These are phyloP conservation scores for Poicephalus meyeri DNA, from an alignment of 2,113 vertebrate genomes.

Conservation along the genomic window DNA sequence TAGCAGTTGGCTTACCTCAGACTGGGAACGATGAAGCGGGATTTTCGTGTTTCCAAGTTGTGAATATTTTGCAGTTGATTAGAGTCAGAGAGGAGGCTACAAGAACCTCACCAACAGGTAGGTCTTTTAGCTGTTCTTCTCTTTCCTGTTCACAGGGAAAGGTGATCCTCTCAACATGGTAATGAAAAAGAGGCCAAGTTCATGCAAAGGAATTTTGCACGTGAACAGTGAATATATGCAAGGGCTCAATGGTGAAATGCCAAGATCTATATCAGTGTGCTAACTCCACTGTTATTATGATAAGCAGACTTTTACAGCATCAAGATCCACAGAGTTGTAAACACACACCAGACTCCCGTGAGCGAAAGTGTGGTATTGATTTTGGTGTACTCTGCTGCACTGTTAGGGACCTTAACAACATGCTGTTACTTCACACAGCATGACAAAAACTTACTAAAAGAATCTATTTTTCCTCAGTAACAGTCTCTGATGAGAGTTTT, in stretches of 20 bases:
- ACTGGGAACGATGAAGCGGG: not conserved
- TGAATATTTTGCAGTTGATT: not conserved
- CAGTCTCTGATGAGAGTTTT: not conserved
- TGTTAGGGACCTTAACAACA: not conserved
- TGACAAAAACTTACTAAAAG: not conserved
- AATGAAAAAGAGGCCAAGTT: not conserved
- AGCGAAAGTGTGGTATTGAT: not conserved
- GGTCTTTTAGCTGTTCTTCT: not conserved
- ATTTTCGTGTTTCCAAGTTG: not conserved
- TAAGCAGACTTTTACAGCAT: not conserved
- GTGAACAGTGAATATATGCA: not conserved
- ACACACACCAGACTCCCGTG: not conserved
- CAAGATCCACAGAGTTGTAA: not conserved
- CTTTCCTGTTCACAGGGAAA: not conserved
- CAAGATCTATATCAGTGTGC: not conserved
- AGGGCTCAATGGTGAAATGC: not conserved
- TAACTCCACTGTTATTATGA: not conserved
- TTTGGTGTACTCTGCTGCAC: not conserved
- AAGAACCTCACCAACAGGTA: not conserved
- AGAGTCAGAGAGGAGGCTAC: not conserved
- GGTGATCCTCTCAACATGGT: not conserved
- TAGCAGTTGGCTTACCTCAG: not conserved
- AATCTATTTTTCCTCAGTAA: not conserved
- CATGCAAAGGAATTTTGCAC: not conserved
- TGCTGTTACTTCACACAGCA: constrained; percentile 1